Evolutionary conservation across 2,113 vertebrate genomes (phyloP).

Genomic region (Chaenogobius annularis): DNA sequence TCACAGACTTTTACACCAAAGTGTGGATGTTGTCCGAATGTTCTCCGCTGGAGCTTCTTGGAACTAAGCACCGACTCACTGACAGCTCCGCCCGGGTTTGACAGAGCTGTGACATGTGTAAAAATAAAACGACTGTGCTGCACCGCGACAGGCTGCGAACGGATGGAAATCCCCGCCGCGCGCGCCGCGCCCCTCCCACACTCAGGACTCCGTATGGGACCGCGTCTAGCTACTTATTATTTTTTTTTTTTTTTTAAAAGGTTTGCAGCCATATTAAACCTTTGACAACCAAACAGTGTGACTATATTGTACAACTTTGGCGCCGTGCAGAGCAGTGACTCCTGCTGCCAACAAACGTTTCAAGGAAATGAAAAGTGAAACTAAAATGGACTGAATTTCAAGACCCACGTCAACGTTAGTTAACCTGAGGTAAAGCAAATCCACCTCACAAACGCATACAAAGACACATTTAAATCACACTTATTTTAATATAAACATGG

Average conservation of each 20-base stretch:
- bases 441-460: constrained; percentile 23
- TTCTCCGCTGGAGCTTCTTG: neutral
- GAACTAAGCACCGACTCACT: neutral
- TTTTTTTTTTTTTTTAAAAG: no score
- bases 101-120: constrained; percentile 18
- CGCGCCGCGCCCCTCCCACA: constrained; percentile 33
- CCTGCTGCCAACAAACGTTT: constrained; percentile 37
- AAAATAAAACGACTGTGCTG: neutral
- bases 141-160: neutral
- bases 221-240: neutral
- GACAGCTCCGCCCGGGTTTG: neutral
- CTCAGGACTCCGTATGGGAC: constrained; percentile 48
- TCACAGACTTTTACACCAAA: neutral
- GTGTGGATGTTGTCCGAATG: neutral
- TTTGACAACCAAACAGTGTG: no score
- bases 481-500: constrained; percentile 80
- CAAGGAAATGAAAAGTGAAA: constrained; percentile 34
- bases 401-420: neutral
- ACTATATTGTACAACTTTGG: no score
- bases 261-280: neutral
- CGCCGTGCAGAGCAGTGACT: constrained; percentile 17
- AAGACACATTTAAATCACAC: constrained; percentile 70
- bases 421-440: neutral
- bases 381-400: neutral
- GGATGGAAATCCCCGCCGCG: constrained; percentile 71